A percentile compares a stretch with the other conserved stretches of the same genome.
phyloP scores from a whole-genome alignment of 2,888 invertebrate genomes.

The Sesia bembeciformis region DNA sequence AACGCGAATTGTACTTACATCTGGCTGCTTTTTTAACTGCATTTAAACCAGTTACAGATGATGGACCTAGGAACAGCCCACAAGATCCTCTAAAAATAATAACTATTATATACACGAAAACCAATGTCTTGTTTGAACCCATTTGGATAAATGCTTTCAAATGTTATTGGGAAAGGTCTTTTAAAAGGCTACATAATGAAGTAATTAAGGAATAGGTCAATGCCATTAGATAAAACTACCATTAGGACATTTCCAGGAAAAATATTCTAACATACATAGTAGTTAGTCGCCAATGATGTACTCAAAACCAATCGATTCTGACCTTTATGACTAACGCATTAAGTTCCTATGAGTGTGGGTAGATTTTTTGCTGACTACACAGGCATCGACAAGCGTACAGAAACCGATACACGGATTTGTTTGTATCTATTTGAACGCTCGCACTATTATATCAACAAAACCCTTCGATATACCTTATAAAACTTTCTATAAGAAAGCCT shows the following conservation, averaged over 20 bases:
- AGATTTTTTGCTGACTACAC: too few relatives aligned
- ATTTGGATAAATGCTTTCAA: slow-evolving; percentile 22
- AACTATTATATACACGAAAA: slow-evolving; percentile 14
- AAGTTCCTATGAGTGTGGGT: too few relatives aligned
- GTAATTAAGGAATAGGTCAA: slow-evolving; percentile 45
- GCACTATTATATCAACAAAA: too few relatives aligned
- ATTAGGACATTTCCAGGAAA: slow-evolving; percentile 3
- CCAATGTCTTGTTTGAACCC: slow-evolving; percentile 14
- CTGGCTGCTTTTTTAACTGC: slow-evolving; percentile 52
- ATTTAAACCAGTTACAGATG: slow-evolving; percentile 32
- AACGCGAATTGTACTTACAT: slow-evolving; percentile 34
- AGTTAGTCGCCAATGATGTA: too few relatives aligned
- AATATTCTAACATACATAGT: too few relatives aligned
- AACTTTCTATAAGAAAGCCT: too few relatives aligned
- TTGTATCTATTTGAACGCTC: too few relatives aligned
- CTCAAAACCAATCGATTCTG: too few relatives aligned
- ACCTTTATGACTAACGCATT: too few relatives aligned
- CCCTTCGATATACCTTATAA: too few relatives aligned
- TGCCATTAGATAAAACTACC: slow-evolving; percentile 35
- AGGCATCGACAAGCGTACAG: too few relatives aligned
- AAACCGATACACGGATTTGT: too few relatives aligned
- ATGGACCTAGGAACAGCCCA: slow-evolving; percentile 25
- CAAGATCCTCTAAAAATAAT: slow-evolving; percentile 9
- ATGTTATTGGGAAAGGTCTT: background rate
- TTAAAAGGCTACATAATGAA: background rate